These are phyloP conservation scores for Eurystomus gularis DNA, from an alignment of 2,113 vertebrate species.

Conservation along the genomic window DNA sequence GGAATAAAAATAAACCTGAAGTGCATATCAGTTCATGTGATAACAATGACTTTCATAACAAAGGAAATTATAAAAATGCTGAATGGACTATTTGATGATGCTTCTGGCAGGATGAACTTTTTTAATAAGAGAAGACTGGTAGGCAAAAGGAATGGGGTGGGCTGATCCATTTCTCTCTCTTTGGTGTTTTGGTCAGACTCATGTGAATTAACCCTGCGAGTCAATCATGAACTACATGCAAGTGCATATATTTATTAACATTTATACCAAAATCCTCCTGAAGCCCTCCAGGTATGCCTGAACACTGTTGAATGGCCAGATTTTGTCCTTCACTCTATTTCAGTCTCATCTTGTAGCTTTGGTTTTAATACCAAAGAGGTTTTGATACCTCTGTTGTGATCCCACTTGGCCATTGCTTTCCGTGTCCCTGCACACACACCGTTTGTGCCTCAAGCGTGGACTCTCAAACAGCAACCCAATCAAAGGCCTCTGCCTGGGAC, in stretches of 20 bases:
- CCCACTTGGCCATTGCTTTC: background rate
- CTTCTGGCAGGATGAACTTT: background rate
- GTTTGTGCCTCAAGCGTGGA: background rate
- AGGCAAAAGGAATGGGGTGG: background rate
- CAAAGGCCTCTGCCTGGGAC: background rate
- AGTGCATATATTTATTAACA: background rate
- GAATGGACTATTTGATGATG: background rate
- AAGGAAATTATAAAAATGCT: background rate
- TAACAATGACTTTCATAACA: background rate
- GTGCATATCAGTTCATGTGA: background rate
- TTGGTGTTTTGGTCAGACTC: background rate
- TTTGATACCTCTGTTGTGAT: background rate
- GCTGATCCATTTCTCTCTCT: background rate
- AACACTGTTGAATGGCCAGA: background rate
- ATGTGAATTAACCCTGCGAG: rapidly evolving
- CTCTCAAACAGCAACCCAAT: background rate
- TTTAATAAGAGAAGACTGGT: background rate
- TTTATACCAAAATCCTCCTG: background rate
- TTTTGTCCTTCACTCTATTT: background rate
- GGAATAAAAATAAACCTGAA: background rate
- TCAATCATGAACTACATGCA: rapidly evolving
- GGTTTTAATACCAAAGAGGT: background rate
- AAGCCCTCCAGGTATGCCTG: background rate
- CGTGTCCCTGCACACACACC: background rate
- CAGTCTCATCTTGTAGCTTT: background rate